Evolutionary conservation across 2,113 vertebrate species (phyloP).

Genomic region (Pseudorectes ferrugineus): DNA sequence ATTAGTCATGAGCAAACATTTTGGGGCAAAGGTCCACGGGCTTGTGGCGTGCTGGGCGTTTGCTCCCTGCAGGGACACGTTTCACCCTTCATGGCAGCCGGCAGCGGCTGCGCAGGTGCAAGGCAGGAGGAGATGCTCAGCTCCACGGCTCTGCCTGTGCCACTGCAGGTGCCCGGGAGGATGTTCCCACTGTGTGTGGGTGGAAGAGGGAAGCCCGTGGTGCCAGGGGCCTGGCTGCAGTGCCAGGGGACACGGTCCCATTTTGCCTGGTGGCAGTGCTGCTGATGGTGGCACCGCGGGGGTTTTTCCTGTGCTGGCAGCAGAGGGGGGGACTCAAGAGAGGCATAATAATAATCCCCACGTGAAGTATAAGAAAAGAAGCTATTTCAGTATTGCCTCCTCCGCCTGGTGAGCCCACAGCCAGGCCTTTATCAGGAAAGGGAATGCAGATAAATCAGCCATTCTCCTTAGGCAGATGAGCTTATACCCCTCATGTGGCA

Average conservation of each 20-base stretch:
- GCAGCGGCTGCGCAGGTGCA: not conserved
- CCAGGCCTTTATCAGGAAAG: conserved; percentile 1
- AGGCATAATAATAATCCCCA: conserved; percentile 14
- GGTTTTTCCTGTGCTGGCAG: not conserved
- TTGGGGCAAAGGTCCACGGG: not conserved
- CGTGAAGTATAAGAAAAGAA: conserved; percentile 22
- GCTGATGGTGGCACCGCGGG: not conserved
- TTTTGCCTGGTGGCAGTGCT: not conserved
- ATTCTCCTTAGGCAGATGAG: not conserved
- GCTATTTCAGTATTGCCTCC: conserved; percentile 53
- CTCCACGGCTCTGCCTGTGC: not conserved
- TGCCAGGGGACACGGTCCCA: not conserved
- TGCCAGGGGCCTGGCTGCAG: not conserved
- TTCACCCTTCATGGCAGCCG: not conserved
- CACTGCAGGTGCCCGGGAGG: not conserved
- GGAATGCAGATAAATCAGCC: conserved; percentile 31
- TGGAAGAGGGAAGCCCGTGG: not conserved
- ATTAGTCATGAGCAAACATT: not conserved
- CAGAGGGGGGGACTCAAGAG: not conserved
- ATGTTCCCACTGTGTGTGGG: not conserved
- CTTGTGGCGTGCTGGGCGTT: not conserved
- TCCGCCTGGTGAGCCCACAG: not conserved
- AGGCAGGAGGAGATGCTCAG: not conserved
- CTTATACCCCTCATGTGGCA: not conserved
- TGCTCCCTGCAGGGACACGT: not conserved